Conservation (phyloP, 2,113 vertebrate species). For the Poeciliopsis retropinna region DNA sequence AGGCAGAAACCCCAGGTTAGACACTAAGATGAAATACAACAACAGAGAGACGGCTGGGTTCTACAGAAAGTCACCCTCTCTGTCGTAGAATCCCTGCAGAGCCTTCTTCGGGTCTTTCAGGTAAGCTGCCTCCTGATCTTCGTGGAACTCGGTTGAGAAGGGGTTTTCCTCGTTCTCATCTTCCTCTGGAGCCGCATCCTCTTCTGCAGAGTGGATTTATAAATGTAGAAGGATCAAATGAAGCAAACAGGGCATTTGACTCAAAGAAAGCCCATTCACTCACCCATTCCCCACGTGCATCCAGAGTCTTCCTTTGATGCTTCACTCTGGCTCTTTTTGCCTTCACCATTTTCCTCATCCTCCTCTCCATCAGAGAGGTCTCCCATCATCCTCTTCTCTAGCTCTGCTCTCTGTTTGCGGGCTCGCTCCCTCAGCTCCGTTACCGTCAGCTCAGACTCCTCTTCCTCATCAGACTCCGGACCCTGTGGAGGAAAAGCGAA, state of each 20-base stretch:
- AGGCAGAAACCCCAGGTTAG: not conserved
- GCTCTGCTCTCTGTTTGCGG: slow-evolving; percentile 83
- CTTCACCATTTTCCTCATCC: slow-evolving; percentile 57
- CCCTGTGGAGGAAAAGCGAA: slow-evolving; percentile 78
- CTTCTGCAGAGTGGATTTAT: slow-evolving; percentile 74
- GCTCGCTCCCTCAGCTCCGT: slow-evolving; percentile 89
- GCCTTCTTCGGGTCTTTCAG: slow-evolving; percentile 97
- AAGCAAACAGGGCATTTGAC: not conserved
- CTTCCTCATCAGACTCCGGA: slow-evolving; percentile 92
- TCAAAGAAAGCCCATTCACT: slow-evolving; percentile 34
- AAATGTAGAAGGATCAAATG: not conserved
- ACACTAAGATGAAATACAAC: too few relatives aligned
- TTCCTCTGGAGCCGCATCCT: slow-evolving; percentile 87
- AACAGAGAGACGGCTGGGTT: not conserved
- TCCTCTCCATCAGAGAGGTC: slow-evolving; percentile 89
- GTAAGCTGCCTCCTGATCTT: slow-evolving; percentile 95
- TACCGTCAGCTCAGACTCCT: slow-evolving; percentile 90
- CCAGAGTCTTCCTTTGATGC: slow-evolving; percentile 82
- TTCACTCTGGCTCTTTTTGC: slow-evolving; percentile 36
- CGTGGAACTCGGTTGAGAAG: slow-evolving; percentile 94
- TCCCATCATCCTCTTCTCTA: slow-evolving; percentile 94
- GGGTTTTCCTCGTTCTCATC: slow-evolving; percentile 98
- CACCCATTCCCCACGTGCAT: slow-evolving; percentile 97
- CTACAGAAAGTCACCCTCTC: slow-evolving; percentile 85
- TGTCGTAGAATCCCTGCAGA: slow-evolving; percentile 95